Percentiles rank a stretch among this genome's conserved stretches.
These are phyloP conservation scores for Andrena chrysosceles DNA, from an alignment of 2,888 invertebrate species.

Conservation along the genomic window DNA sequence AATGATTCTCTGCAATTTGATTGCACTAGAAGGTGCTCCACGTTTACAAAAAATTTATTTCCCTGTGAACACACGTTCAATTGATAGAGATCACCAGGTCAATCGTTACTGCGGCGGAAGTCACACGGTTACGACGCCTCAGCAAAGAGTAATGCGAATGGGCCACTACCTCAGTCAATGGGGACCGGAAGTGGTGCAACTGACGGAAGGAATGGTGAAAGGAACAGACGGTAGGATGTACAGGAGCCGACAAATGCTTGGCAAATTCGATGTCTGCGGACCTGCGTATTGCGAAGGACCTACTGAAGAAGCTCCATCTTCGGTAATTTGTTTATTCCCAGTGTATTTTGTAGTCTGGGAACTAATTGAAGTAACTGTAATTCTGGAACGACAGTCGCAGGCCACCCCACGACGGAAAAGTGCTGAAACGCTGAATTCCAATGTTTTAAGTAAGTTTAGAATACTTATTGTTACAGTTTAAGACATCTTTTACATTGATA, in stretches of 20 bases:
- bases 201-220: conserved; percentile 86
- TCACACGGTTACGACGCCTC: conserved; percentile 90
- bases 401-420: conserved; percentile 10
- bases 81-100: conserved; percentile 86
- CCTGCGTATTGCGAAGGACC: conserved; percentile 43
- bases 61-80: not conserved
- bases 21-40: too few relatives aligned
- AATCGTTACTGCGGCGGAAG: conserved; percentile 93
- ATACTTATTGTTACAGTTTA: not conserved
- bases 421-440: conserved; percentile 1
- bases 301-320: conserved; percentile 17
- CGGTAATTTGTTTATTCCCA: conserved; percentile 36
- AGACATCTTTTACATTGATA: not conserved
- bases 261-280: conserved; percentile 63
- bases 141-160: conserved; percentile 89
- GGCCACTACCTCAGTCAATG: conserved; percentile 89
- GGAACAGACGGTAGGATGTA: conserved; percentile 81
- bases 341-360: not conserved
- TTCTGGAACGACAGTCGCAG: conserved; percentile 38
- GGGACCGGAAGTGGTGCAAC: conserved; percentile 88
- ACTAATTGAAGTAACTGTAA: not conserved
- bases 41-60: not conserved
- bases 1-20: not conserved
- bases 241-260: conserved; percentile 63
- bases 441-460: conserved; percentile 18